Conservation (phyloP, 2,888 invertebrate genomes). For the Anticlea derivata region DNA sequence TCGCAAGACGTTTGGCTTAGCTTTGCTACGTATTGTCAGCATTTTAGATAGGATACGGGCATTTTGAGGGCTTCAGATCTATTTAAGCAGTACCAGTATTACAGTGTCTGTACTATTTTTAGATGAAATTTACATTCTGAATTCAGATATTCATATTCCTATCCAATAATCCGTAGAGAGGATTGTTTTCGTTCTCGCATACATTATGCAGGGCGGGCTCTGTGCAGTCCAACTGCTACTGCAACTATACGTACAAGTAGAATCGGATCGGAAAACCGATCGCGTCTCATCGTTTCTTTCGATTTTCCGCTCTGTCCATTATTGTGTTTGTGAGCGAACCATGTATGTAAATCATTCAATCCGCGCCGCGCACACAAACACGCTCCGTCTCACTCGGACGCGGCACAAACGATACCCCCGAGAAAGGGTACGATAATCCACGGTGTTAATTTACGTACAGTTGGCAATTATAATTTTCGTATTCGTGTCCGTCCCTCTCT, state of each 20-base stretch:
- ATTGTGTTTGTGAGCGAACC: constrained; percentile 74
- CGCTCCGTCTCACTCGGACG: constrained; percentile 51
- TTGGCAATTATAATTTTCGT: constrained; percentile 83
- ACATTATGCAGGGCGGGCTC: constrained; percentile 61
- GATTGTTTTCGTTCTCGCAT: constrained; percentile 47
- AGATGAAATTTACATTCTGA: constrained; percentile 19
- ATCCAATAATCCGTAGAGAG: constrained; percentile 40
- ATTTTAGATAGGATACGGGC: background rate
- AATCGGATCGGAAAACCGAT: constrained; percentile 69
- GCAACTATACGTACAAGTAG: constrained; percentile 47
- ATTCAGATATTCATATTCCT: constrained; percentile 46
- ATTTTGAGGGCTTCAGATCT: background rate
- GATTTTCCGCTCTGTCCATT: constrained; percentile 76
- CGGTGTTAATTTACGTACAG: constrained; percentile 83
- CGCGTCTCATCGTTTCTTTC: constrained; percentile 65
- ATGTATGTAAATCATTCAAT: constrained; percentile 75
- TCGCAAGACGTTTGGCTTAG: no score
- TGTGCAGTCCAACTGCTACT: constrained; percentile 38
- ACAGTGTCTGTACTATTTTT: constrained; percentile 16
- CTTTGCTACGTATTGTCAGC: no score
- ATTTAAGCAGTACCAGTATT: background rate
- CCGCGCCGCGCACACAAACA: constrained; percentile 60
- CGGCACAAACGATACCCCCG: constrained; percentile 35
- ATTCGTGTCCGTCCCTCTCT: constrained; percentile 71
- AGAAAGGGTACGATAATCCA: constrained; percentile 51